These are phyloP conservation scores for Poecilia wingei DNA, from an alignment of 2,797 vertebrate genomes.

Conservation along the genomic window DNA sequence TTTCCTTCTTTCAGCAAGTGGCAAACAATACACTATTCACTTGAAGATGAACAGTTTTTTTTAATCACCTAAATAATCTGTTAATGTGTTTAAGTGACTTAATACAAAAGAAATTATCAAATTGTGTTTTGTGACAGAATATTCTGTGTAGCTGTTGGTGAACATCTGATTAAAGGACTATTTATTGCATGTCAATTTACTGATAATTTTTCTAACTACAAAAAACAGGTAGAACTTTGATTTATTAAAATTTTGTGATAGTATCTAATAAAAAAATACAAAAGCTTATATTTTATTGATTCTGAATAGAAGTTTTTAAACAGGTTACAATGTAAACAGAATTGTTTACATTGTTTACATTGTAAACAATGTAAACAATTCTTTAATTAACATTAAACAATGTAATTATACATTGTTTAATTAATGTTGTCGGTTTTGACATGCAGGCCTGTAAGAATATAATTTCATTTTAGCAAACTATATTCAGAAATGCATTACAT, in stretches of 20 bases:
- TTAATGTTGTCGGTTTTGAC: neutral
- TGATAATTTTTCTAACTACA: neutral
- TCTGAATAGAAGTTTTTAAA: neutral
- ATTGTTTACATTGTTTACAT: too few species aligned
- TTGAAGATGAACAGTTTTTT: neutral
- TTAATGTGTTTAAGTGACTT: neutral
- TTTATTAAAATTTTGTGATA: neutral
- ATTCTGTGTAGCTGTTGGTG: neutral
- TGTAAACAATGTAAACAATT: too few species aligned
- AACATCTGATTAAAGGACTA: neutral
- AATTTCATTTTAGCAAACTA: neutral
- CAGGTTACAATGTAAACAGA: neutral
- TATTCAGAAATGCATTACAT: neutral
- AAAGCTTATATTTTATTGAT: neutral
- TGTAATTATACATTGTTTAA: neutral
- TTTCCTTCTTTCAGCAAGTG: neutral
- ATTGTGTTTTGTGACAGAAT: neutral
- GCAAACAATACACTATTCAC: neutral
- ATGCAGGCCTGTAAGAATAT: neutral
- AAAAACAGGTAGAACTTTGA: neutral
- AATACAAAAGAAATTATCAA: neutral
- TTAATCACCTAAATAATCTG: neutral
- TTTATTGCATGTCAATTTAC: neutral
- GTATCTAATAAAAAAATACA: neutral
- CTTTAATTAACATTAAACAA: too few species aligned